Evolutionary conservation across 1,140 invertebrate genomes (phyloP).

Genomic region (Microplitis mediator): DNA sequence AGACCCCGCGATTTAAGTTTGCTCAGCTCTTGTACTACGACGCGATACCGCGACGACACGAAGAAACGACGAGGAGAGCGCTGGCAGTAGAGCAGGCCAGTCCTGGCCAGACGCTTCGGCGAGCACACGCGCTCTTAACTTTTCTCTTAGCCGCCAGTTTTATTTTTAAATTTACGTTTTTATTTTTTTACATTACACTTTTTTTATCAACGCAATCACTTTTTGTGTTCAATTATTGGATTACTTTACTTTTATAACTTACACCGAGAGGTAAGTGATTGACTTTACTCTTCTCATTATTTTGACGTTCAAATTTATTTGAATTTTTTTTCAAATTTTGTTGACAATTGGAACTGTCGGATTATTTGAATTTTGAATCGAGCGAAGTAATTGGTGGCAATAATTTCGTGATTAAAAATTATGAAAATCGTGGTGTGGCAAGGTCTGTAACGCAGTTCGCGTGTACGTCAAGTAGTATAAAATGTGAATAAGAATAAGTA

Average conservation of each 20-base stretch:
- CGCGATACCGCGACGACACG: neutral
- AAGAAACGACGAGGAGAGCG: conserved; percentile 19
- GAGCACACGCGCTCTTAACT: conserved; percentile 1
- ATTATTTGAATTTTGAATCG: too few relatives aligned
- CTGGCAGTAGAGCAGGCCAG: conserved; percentile 35
- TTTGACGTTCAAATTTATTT: too few relatives aligned
- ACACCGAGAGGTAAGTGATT: too few relatives aligned
- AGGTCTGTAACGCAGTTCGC: neutral
- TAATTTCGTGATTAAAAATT: too few relatives aligned
- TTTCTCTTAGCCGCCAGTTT: neutral
- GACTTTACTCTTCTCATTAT: too few relatives aligned
- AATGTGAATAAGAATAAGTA: neutral
- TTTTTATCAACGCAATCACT: neutral
- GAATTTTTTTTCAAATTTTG: too few relatives aligned
- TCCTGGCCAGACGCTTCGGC: conserved; percentile 31
- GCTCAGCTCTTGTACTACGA: neutral
- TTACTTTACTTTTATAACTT: neutral
- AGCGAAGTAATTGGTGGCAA: too few relatives aligned
- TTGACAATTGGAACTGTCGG: too few relatives aligned
- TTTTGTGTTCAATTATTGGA: neutral
- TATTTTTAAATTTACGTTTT: conserved; percentile 4
- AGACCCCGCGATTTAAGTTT: conserved; percentile 14
- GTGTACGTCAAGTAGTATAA: neutral
- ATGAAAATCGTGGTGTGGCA: neutral
- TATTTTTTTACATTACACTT: too few relatives aligned